Percentiles rank a stretch among this genome's conserved stretches.
phyloP scores from a whole-genome alignment of 2,888 invertebrate genomes.

The Scaptomyza flava region DNA sequence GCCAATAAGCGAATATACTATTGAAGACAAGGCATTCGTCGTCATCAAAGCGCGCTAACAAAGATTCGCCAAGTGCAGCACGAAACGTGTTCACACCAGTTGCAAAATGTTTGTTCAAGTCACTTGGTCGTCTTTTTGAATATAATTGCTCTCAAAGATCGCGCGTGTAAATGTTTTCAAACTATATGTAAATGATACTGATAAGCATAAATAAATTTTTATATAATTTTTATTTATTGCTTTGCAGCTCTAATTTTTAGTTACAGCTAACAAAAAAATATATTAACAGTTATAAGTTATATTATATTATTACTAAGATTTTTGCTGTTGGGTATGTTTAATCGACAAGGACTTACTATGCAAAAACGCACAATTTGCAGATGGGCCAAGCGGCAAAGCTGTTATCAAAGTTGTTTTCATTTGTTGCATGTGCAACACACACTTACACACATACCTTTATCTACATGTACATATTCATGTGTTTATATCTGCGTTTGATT shows the following conservation, averaged over 20 bases:
- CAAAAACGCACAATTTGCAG: slow-evolving; percentile 53
- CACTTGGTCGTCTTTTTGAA: neutral
- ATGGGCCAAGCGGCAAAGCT: slow-evolving; percentile 64
- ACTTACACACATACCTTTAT: neutral
- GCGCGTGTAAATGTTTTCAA: neutral
- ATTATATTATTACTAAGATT: slow-evolving; percentile 38
- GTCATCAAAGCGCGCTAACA: slow-evolving; percentile 9
- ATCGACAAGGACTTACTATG: slow-evolving; percentile 19
- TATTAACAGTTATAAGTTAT: no score
- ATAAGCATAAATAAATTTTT: no score
- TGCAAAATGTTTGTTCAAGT: slow-evolving; percentile 39
- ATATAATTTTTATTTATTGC: no score
- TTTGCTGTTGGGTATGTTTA: slow-evolving; percentile 12
- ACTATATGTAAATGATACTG: no score
- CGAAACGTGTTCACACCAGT: slow-evolving; percentile 10
- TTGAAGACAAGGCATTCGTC: slow-evolving; percentile 23
- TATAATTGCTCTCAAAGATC: neutral
- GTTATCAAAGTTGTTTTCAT: slow-evolving; percentile 70
- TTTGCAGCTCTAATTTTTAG: no score
- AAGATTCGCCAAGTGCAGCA: slow-evolving; percentile 17
- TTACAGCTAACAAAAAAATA: no score
- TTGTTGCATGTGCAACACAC: slow-evolving; percentile 18
- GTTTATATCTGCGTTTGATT: slow-evolving; percentile 39
- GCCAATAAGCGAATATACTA: slow-evolving; percentile 53
- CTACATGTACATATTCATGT: neutral